These are phyloP conservation scores for Phalacrocorax aristotelis DNA, from an alignment of 2,113 vertebrate genomes.

Conservation along the genomic window DNA sequence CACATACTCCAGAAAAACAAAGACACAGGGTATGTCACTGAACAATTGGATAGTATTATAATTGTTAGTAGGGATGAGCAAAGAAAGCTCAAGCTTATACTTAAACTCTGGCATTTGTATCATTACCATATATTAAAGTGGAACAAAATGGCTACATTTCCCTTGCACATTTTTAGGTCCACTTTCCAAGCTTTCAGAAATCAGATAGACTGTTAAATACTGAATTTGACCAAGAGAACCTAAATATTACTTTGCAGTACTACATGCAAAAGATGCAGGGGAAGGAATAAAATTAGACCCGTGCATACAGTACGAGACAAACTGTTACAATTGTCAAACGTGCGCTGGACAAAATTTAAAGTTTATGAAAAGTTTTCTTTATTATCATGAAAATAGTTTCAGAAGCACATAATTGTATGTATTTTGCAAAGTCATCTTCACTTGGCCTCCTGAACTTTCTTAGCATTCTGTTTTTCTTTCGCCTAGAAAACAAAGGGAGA, in stretches of 20 bases:
- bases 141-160: background rate
- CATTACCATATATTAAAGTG: constrained; percentile 25
- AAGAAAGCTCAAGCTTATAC: constrained; percentile 53
- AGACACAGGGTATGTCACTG: constrained; percentile 37
- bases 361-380: constrained; percentile 70
- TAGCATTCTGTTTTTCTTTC: constrained; percentile 96
- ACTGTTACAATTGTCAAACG: constrained; percentile 63
- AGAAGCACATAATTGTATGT: constrained; percentile 45
- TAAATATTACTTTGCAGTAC: constrained; percentile 57
- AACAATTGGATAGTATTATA: constrained; percentile 34
- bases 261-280: constrained; percentile 75
- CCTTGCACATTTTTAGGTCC: constrained; percentile 44
- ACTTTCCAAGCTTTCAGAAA: constrained; percentile 30
- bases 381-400: constrained; percentile 63
- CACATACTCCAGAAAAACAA: constrained; percentile 64
- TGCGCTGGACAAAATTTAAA: constrained; percentile 62
- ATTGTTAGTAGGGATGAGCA: constrained; percentile 62
- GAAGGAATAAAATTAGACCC: constrained; percentile 42
- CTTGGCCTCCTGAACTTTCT: constrained; percentile 96
- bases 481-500: constrained; percentile 78
- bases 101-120: constrained; percentile 31
- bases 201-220: constrained; percentile 53
- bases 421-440: constrained; percentile 71
- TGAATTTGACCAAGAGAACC: constrained; percentile 53
- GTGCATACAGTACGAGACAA: constrained; percentile 75